Evolutionary conservation across 2,797 vertebrate genomes (phyloP), one percentile per base, ranked within the genome.

Genomic region (Manis crassicaudata): DNA sequence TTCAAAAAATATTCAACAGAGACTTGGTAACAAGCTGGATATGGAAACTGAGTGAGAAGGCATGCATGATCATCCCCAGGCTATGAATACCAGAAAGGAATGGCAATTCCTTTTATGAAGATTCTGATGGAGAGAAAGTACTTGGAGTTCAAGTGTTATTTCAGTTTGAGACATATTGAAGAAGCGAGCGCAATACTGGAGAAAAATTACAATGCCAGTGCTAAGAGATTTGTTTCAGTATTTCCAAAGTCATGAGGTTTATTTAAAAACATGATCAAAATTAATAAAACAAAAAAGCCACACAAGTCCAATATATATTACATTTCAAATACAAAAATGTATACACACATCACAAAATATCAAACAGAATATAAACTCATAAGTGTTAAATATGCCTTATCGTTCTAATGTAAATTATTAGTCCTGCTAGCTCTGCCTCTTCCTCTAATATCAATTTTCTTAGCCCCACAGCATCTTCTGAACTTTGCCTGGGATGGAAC

Each of bases 1-100:
- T 75, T 89, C 43, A 35, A 92, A 20, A 87, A 87, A 87, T 54
- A 67, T 52, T 43, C 60, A 65, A 90, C 58, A 81, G 62, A 89
- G 50, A 82, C 5, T 82, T 76, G 25, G 8, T 46, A 63, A 12
- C 11, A 46, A 43, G 16, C 27, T 92, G 43, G 37, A 43, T 52
- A 63, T 40, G 11, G n/a, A 12, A 4, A 40, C 7, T 27, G 18
- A 81, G 25, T 84, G 46, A 62, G 54, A 43, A 62, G 56, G 54
- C 13, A 52, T 86, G 56, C 4, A 7, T 46, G n/a, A 50, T 60
- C 37, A 18, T 27, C 18, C 7, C 32, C 52, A 88, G 85, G 29
- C 29, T 58, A 73, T 32, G 11, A 72, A 50, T 20, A 35, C 5
- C 14, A 37, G 2, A 23, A n/a, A 70, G 46, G 13, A 12, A 37